Base-by-base conservation (phyloP, 2,797 vertebrate species). In the Pyrrhura leucotis region DNA sequence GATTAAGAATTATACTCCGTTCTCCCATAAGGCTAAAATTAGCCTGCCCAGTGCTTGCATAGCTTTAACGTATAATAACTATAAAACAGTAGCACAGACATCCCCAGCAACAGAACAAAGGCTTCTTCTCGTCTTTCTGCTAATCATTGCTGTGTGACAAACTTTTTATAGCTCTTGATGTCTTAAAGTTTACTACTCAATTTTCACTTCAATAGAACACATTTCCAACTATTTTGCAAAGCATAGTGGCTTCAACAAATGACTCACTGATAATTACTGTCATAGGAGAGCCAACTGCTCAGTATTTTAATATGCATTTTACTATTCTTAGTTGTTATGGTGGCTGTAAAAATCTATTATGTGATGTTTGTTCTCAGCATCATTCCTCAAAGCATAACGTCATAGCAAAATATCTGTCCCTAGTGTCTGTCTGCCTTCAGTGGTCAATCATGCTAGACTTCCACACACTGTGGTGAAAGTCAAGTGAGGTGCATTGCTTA, bases 211-310 rank as follows among this genome's bases (percentile, higher is more conserved):
- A 95, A 37, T 62, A 82, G 84, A 94, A 92, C 75, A 93, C 37
- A 92, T 92, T 96, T 91, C 37, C 61, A 96, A 83, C 65, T 93
- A 89, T 93, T 96, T 91, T 96, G 89, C 81, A 77, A 95, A 93
- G 86, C 53, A 54, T 14, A 85, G 85, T 68, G 78, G 59, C 89
- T 97, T 97, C 72, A 83, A 50, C 80, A 90, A 93, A 85, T 96
- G 92, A 95, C 72, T 95, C 89, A 89, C 58, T 86, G 63, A 80
- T 93, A 92, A 93, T 93, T 95, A 67, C 59, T 93, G 65, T 73
- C 89, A 83, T 31, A 94, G 92, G 48, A 95, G 44, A 96, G 51
- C 56, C 58, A 94, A 85, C 37, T 63, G 75, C 44, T 96, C 62
- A 40, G 65, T 80, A 83, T 80, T 75, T 83, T 91, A 94, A 85